Evolutionary conservation across 2,113 vertebrate genomes (phyloP).

Genomic region (Corvus cornix): DNA sequence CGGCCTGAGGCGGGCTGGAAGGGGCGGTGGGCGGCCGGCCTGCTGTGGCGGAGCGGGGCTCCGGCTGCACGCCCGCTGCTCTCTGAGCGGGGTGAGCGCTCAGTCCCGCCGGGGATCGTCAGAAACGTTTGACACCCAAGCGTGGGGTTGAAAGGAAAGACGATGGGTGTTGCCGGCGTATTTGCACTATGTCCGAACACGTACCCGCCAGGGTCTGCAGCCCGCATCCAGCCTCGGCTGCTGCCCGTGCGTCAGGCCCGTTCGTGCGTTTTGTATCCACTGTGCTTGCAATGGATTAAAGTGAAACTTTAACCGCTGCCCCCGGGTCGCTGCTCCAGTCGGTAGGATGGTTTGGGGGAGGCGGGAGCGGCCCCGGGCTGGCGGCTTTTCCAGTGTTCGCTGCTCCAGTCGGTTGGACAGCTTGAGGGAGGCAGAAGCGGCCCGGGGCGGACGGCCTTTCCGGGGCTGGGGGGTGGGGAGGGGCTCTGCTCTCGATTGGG

Average conservation of each 20-base stretch:
- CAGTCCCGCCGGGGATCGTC: neutral
- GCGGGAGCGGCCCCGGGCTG: neutral
- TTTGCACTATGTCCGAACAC: neutral
- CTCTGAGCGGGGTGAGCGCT: neutral
- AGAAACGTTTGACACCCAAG: neutral
- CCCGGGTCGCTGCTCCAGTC: neutral
- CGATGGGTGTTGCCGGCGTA: neutral
- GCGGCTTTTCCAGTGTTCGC: neutral
- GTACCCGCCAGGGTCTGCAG: neutral
- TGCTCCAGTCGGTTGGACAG: no score
- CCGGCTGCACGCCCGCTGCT: neutral
- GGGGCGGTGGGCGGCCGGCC: neutral
- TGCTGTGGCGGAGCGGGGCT: neutral
- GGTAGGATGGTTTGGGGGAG: accelerated
- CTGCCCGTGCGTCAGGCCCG: accelerated
- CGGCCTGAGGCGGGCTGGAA: neutral
- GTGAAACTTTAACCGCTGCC: neutral
- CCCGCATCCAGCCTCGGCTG: neutral
- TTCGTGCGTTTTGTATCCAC: accelerated
- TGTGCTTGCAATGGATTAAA: neutral
- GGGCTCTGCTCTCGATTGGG: neutral
- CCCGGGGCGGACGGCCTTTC: neutral
- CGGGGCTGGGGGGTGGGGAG: neutral
- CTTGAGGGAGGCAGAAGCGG: neutral
- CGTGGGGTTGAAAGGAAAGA: neutral